Percentiles rank a stretch among this genome's conserved stretches.
Conservation (phyloP, 2,888 invertebrate species). For the Cephus spinipes region DNA sequence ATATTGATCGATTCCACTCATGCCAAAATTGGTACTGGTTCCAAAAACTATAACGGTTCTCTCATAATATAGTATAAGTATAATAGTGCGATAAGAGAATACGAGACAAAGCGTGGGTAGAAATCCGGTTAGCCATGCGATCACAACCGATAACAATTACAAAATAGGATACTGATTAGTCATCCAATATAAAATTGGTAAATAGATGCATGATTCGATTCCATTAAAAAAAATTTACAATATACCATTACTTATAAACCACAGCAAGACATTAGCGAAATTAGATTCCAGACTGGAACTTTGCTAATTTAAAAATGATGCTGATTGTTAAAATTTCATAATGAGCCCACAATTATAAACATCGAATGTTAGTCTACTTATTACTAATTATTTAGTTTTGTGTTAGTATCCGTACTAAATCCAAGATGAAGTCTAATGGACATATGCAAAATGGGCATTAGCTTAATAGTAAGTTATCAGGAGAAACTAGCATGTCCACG, state of each 20-base stretch:
- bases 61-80: neutral
- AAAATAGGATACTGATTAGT: neutral
- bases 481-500: neutral
- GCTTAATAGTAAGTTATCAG: neutral
- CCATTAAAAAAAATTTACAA: neutral
- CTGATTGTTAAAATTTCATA: neutral
- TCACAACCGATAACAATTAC: neutral
- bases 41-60: neutral
- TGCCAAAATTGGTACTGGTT: neutral
- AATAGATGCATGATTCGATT: neutral
- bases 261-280: neutral
- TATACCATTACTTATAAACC: neutral
- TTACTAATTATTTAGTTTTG: neutral
- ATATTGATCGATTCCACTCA: neutral
- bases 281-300: neutral
- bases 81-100: neutral
- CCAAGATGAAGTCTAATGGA: neutral
- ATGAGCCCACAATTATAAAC: neutral
- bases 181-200: neutral
- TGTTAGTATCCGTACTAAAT: neutral
- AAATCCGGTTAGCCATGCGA: neutral
- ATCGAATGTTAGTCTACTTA: neutral
- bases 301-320: neutral
- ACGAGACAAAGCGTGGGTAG: neutral
- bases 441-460: neutral